A percentile compares a stretch with the other conserved stretches of the same genome.
Evolutionary conservation across 2,797 vertebrate species (phyloP).

Genomic region (Pseudomugil tenellus): DNA sequence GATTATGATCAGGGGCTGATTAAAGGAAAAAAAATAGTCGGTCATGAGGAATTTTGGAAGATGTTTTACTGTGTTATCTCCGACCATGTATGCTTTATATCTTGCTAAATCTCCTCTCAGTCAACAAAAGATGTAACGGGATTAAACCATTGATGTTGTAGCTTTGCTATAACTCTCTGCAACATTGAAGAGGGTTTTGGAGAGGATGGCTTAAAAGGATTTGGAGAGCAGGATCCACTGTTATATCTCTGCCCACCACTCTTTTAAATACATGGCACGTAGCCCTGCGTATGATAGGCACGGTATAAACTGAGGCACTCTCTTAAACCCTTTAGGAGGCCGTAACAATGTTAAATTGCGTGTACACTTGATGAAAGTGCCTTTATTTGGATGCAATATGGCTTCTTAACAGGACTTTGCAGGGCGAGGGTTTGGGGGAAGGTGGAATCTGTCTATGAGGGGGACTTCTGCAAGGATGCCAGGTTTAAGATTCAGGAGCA

Average conservation of each 20-base stretch:
- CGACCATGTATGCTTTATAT: slow-evolving; percentile 31
- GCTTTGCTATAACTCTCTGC: slow-evolving; percentile 46
- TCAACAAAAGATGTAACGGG: slow-evolving; percentile 71
- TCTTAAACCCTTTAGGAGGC: slow-evolving; percentile 54
- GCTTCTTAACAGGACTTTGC: slow-evolving; percentile 15
- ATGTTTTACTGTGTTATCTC: slow-evolving; percentile 50
- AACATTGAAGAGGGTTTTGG: slow-evolving; percentile 51
- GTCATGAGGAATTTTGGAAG: slow-evolving; percentile 37
- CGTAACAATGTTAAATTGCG: slow-evolving; percentile 26
- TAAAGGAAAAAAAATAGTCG: slow-evolving; percentile 5
- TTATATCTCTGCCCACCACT: slow-evolving; percentile 62
- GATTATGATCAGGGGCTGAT: slow-evolving; percentile 26
- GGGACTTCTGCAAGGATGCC: slow-evolving; percentile 46
- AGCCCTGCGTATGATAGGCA: slow-evolving; percentile 57
- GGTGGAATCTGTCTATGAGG: slow-evolving; percentile 23
- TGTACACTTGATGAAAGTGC: slow-evolving; percentile 48
- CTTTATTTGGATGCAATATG: slow-evolving; percentile 25
- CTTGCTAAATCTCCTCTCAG: slow-evolving; percentile 46
- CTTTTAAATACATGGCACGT: slow-evolving; percentile 71
- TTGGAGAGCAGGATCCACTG: slow-evolving; percentile 52
- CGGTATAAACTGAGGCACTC: slow-evolving; percentile 46
- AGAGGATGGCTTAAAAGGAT: slow-evolving; percentile 66
- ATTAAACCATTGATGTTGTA: slow-evolving; percentile 67
- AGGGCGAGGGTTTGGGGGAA: background rate
- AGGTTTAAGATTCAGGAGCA: slow-evolving; percentile 67